Base-by-base conservation (phyloP, 64 coral and sea anemone genomes). In the Acropora yongei region DNA sequence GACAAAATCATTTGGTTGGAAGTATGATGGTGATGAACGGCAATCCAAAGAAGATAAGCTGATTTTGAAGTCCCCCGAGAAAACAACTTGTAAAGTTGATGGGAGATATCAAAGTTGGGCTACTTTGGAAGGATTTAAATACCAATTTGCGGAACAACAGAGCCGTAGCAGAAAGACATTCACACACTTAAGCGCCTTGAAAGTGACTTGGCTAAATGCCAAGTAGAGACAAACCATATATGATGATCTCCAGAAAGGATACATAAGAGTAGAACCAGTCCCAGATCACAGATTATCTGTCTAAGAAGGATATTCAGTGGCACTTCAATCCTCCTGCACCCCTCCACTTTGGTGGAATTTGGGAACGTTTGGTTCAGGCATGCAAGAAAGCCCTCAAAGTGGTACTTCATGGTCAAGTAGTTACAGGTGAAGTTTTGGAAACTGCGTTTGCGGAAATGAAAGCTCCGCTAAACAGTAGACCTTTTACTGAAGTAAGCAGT, bases 171-270 rank as follows among this genome's bases (percentile, higher is more conserved):
- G 49, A 57, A 57, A 81, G 18, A 49, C 79, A 50, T 10, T 40
- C 58, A 57, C 58, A 57, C 16, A 53, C 6, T 81, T 60, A 88
- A 88, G 46, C 72, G 85, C 72, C 85, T 88, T 75, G 68, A 88
- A 73, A 88, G 17, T 16, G 69, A 72, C 69, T 8, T 20, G 40
- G n/a, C 69, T 72, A 20, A 72, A 72, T 19, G n/a, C 20, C 5
- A 72, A 72, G 69, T 72, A 72, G 18, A 72, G 14, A 72, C 14
- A 72, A 72, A 72, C 69, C 69, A 8, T 72, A 30, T 2, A 72
- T 19, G n/a, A 30, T 40, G 69, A 72, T n/a, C 69, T 72, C 11
- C 63, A 67, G 11, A 67, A 67, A 67, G 84, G 67, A 42, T 87
- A 68, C 72, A 69, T 69, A 30, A 30, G 30, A 30, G 30, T 30